Evolutionary conservation across 2,888 invertebrate species (phyloP).

Genomic region (Allacma fusca): DNA sequence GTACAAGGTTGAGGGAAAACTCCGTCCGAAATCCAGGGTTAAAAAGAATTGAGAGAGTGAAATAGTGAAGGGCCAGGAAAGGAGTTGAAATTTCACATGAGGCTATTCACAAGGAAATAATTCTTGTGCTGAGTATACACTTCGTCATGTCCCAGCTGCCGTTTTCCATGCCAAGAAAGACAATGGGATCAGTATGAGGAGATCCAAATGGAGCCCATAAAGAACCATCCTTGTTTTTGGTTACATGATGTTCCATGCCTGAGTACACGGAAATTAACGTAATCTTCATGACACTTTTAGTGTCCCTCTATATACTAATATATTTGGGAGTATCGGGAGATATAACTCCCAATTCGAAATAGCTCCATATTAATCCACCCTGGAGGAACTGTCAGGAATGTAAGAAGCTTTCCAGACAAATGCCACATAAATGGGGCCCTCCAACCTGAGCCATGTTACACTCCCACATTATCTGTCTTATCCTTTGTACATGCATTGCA

Average conservation of each 20-base stretch:
- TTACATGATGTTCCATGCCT: not conserved
- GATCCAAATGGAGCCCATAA: conserved; percentile 19
- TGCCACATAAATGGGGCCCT: too few relatives aligned
- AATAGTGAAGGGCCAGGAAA: not conserved
- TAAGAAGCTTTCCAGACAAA: too few relatives aligned
- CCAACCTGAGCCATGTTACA: too few relatives aligned
- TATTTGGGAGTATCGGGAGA: not conserved
- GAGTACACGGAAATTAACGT: not conserved
- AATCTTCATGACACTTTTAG: not conserved
- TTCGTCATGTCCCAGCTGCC: conserved; percentile 34
- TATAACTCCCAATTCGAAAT: not conserved
- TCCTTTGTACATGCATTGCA: too few relatives aligned
- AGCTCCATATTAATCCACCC: not conserved
- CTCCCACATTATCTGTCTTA: too few relatives aligned
- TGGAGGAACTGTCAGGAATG: not conserved
- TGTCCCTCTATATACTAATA: not conserved
- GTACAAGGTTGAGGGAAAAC: too few relatives aligned
- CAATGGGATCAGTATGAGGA: conserved; percentile 30
- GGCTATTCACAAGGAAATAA: not conserved
- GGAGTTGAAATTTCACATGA: not conserved
- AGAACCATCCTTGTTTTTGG: conserved; percentile 2
- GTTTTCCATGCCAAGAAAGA: conserved; percentile 37
- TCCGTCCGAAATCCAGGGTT: too few relatives aligned
- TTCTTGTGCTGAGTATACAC: conserved; percentile 17
- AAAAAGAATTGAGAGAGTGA: not conserved